Evolutionary conservation across 2,888 invertebrate species (phyloP).

Genomic region (Cinara cedri): DNA sequence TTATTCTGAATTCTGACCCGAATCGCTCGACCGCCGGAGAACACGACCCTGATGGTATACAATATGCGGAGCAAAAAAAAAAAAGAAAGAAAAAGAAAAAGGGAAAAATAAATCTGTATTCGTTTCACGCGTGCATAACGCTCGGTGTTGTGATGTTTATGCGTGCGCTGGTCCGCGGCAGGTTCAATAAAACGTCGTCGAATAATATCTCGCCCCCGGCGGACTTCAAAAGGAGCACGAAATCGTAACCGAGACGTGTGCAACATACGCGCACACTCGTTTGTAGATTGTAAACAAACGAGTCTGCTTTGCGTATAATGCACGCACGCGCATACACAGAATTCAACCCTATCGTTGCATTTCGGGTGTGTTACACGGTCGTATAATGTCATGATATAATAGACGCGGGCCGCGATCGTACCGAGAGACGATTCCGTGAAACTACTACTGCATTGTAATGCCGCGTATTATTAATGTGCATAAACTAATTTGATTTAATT

Average conservation of each 20-base stretch:
- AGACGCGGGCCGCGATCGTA: too few relatives aligned
- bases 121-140: background rate
- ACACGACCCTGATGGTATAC: constrained; percentile 11
- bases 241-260: constrained; percentile 21
- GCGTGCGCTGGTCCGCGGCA: background rate
- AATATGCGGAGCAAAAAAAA: constrained; percentile 41
- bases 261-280: background rate
- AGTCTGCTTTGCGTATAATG: background rate
- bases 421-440: too few relatives aligned
- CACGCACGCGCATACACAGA: too few relatives aligned
- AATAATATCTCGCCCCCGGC: constrained; percentile 40
- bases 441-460: too few relatives aligned
- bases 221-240: constrained; percentile 36
- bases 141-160: constrained; percentile 8
- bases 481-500: too few relatives aligned
- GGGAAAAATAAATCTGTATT: background rate
- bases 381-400: too few relatives aligned
- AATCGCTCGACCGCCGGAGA: too few relatives aligned
- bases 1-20: constrained; percentile 9
- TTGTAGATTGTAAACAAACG: constrained; percentile 28
- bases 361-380: background rate
- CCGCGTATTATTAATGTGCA: too few relatives aligned
- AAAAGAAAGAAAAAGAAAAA: background rate
- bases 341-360: background rate
- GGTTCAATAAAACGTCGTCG: constrained; percentile 39